phyloP scores from a whole-genome alignment of 1,140 invertebrate genomes.

The Ceratoteleas bidentatus region DNA sequence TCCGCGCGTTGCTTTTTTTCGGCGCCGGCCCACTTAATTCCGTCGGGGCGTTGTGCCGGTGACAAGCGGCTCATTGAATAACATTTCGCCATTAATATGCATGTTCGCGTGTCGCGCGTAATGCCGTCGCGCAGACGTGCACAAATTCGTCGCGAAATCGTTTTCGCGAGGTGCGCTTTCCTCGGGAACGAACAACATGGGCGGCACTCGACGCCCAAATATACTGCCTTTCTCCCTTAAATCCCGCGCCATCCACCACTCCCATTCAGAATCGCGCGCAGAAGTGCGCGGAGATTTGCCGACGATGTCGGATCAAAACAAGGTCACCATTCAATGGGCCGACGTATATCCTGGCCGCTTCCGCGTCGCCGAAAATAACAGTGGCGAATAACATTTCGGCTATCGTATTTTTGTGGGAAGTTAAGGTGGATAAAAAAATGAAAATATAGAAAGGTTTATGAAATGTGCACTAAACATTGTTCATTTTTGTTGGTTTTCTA shows the following conservation, averaged over 20 bases:
- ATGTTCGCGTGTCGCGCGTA: conserved; percentile 39
- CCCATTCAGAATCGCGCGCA: conserved; percentile 63
- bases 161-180: conserved; percentile 71
- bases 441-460: too few relatives aligned
- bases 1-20: not conserved
- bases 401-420: not conserved
- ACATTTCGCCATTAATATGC: conserved; percentile 54
- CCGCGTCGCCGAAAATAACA: conserved; percentile 39
- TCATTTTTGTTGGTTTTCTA: too few relatives aligned
- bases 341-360: conserved; percentile 16
- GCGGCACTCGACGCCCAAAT: conserved; percentile 76
- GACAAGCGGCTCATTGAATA: conserved; percentile 35
- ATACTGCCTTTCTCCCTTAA: conserved; percentile 77
- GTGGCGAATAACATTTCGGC: conserved; percentile 37
- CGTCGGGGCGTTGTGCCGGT: conserved; percentile 16
- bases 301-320: conserved; percentile 71
- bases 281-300: conserved; percentile 60
- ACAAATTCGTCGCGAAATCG: conserved; percentile 73
- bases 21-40: conserved; percentile 14
- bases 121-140: conserved; percentile 49
- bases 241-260: conserved; percentile 69
- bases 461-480: too few relatives aligned
- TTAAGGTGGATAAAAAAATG: too few relatives aligned
- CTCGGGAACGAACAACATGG: conserved; percentile 76
- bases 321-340: conserved; percentile 72